Base-by-base conservation (phyloP, 2,113 vertebrate species). In the Solea senegalensis region DNA sequence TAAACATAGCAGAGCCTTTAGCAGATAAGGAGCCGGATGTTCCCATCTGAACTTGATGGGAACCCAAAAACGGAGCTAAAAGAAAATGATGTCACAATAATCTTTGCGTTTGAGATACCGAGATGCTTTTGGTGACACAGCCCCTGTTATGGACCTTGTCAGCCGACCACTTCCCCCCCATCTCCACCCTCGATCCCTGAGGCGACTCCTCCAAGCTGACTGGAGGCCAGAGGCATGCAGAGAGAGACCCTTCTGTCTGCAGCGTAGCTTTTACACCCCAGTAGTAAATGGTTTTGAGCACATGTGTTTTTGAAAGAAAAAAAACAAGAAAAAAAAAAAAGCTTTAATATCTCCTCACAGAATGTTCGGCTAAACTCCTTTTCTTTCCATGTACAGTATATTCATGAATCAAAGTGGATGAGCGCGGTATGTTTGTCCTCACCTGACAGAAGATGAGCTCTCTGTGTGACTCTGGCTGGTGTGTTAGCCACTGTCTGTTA, bases 401-500 rank as follows among this genome's bases (percentile, higher is more conserved):
- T 63, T 73, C 65, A 49, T 27, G n/a, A 65, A 53, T 59, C 40
- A 11, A 56, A 56, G 66, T 78, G 39, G 51, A 56, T 39, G 60
- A 14, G 70, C 79, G 63, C 21, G 21, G 21, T 21, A 16, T 82
- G 60, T 76, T 67, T 41, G 59, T 64, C 21, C 21, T 21, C 52
- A 13, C 64, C 45, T 72, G 73, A 74, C 74, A 78, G 82, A 82
- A 73, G 34, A 45, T 8, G 49, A 68, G 69, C 64, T 76, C 69
- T 85, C 79, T 86, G 77, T 78, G 28, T 68, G 84, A 61, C 77
- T 84, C 80, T 68, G 82, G 75, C 60, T 83, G 69, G 56, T 58
- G 72, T 80, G 82, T 80, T 73, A 76, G 77, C 70, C 79, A 83
- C 82, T 87, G 89, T 91, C 74, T 92, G 86, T 91, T 89, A 88